Percentiles rank a stretch among this genome's conserved stretches.
phyloP scores from a whole-genome alignment of 2,888 invertebrate species.

The Odontomyia ornata region DNA sequence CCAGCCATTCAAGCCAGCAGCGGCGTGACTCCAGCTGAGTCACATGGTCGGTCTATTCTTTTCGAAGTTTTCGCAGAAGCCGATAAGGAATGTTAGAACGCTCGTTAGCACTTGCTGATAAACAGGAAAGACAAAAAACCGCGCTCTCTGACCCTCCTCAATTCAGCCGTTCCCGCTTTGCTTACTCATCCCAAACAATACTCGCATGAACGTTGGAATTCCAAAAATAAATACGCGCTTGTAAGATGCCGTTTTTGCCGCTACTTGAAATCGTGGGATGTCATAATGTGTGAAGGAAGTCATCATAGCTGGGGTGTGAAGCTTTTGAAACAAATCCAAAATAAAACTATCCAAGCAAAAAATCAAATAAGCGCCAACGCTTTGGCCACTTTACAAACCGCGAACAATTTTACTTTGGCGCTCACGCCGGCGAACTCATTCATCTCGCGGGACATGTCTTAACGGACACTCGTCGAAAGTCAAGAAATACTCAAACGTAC shows the following conservation, averaged over 20 bases:
- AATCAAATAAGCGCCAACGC: not conserved
- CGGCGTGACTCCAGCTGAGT: too few relatives aligned
- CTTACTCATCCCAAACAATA: not conserved
- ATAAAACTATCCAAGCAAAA: not conserved
- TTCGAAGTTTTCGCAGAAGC: not conserved
- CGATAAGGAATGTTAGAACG: not conserved
- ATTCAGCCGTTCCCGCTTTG: not conserved
- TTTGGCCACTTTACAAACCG: not conserved
- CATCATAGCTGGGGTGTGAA: not conserved
- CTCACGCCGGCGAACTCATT: not conserved
- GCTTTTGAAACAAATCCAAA: not conserved
- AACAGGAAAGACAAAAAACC: not conserved
- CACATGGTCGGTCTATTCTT: too few relatives aligned
- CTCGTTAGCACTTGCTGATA: not conserved
- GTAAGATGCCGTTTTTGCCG: too few relatives aligned
- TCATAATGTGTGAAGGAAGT: too few relatives aligned
- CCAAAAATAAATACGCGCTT: not conserved
- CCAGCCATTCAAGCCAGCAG: too few relatives aligned
- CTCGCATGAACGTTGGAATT: not conserved
- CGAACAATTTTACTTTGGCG: not conserved
- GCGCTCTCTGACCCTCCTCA: too few relatives aligned
- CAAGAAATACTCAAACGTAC: too few relatives aligned
- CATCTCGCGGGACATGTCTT: not conserved
- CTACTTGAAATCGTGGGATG: too few relatives aligned
- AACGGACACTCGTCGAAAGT: too few relatives aligned